Evolutionary conservation across 2,888 invertebrate genomes (phyloP), one percentile per base, ranked within the genome.

Genomic region (Anthophora plumipes): DNA sequence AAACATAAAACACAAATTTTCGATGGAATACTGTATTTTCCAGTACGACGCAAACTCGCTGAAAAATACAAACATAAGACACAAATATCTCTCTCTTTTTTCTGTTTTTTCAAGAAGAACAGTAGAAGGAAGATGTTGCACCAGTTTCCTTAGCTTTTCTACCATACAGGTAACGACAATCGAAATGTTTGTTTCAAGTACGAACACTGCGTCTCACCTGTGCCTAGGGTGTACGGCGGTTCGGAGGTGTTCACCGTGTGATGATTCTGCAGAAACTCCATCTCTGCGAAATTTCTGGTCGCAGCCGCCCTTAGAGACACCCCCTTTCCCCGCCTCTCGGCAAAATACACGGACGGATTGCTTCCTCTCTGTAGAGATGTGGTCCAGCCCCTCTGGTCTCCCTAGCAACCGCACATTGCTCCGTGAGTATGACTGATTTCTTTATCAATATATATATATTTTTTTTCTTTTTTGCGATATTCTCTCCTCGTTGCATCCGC

Each of bases 211-310:
- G 43, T 48, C 87, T 87, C 88, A 93, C 93, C 93, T 90, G 92
- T 91, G 80, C 92, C 91, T 77, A 93, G 92, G 76, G 92, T 93
- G 80, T 93, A 93, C 72, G 92, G 91, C 85, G 92, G 88, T 87
- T 93, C 93, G 89, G 93, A 91, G 92, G 89, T 93, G 93, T 92
- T 93, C 85, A 92, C 91, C 88, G 93, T 89, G 87, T 93, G 93
- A 90, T 93, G 92, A 92, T 91, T 93, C 91, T 93, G 93, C 87
- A 93, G 93, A 90, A 93, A 93, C 93, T 93, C 93, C 93, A 93
- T 93, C 92, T 93, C 93, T 91, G 90, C 89, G 88, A 91, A 92
- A 91, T 91, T 91, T 89, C 89, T 88, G 88, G 86, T 85, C 83
- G 89, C 91, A 90, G 88, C 91, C 91, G 89, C 90, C 92, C 91